phyloP scores from a whole-genome alignment of 2,797 vertebrate genomes.

The Hybognathus amarus region DNA sequence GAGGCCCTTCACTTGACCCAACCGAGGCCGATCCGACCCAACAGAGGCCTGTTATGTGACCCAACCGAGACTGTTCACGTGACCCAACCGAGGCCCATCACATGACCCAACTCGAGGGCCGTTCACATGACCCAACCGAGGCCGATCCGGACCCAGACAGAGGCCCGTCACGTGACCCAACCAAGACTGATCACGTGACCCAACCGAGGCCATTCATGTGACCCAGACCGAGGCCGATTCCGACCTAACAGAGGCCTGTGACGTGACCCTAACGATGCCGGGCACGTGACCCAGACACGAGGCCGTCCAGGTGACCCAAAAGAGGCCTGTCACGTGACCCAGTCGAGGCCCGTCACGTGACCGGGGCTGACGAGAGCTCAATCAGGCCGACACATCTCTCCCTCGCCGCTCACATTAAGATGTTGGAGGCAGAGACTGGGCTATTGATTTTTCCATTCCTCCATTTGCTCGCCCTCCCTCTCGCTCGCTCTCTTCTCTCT shows the following conservation, averaged over 20 bases:
- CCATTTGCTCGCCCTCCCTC: conserved; percentile 56
- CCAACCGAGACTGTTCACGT: not conserved
- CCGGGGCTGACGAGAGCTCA: conserved; percentile 74
- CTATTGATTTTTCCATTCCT: conserved; percentile 77
- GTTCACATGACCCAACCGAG: not conserved
- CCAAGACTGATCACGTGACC: not conserved
- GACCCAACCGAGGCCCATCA: not conserved
- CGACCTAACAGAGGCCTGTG: not conserved
- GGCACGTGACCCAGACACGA: too few relatives aligned
- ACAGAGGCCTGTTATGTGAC: not conserved
- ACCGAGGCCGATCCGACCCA: not conserved
- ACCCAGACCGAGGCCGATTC: too few relatives aligned
- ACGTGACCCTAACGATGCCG: too few relatives aligned
- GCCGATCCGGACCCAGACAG: not conserved
- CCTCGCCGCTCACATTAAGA: conserved; percentile 76
- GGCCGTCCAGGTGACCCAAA: conserved; percentile 20
- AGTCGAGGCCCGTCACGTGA: not conserved
- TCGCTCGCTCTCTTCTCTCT: conserved; percentile 16
- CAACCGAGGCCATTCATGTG: not conserved
- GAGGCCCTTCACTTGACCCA: too few relatives aligned
- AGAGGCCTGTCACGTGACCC: not conserved
- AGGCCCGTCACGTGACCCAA: not conserved
- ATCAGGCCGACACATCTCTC: conserved; percentile 69
- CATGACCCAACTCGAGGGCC: not conserved
- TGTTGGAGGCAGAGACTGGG: conserved; percentile 74